Base-by-base conservation (phyloP, 1,140 invertebrate species). In the Heliconius hermathena region DNA sequence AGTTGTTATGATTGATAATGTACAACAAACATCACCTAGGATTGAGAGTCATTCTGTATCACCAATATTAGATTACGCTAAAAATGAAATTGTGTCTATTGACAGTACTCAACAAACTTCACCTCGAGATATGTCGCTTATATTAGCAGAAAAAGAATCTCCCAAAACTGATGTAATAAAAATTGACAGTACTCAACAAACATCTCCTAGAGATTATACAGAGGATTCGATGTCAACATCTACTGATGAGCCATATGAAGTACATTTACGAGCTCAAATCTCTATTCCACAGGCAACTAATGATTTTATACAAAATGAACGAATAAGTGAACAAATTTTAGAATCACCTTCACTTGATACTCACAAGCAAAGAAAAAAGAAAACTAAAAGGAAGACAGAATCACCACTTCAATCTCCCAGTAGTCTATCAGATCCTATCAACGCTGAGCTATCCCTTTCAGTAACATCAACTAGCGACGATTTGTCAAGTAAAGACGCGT, bases 221-320 rank as follows among this genome's bases (percentile, higher is more conserved):
- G 92, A 94, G 82, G 88, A 87, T 80, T 91, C 93, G 6, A 91
- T 91, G 79, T 93, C 92, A 41, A 92, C 94, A 71, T 95, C 95
- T 8, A 89, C 95, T 75, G 95, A 96, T 75, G 96, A 96, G 82
- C 95, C 95, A 5, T 96, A 96, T 80, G 96, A 96, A 89, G 90
- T 96, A 8, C 96, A 96, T 82, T 94, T 96, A 33, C 89, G 95
- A 84, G 95, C 96, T n/a, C 94, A 95, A 81, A 94, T 96, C 54
- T 95, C 95, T 26, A 95, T 96, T 82, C 96, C 96, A 0, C 95
- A 96, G 86, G 84, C 85, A 18, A 89, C 88, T 13, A 85, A 83
- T 54, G 90, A 93, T 46, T 94, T 94, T 38, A 82, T 94, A 22
- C 88, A 90, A 29, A 92, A 81, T 83, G 91, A 94, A 87, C 84